A percentile compares a stretch with the other conserved stretches of the same genome.
phyloP scores from a whole-genome alignment of 2,888 invertebrate species.

The Athripsodes cinereus region DNA sequence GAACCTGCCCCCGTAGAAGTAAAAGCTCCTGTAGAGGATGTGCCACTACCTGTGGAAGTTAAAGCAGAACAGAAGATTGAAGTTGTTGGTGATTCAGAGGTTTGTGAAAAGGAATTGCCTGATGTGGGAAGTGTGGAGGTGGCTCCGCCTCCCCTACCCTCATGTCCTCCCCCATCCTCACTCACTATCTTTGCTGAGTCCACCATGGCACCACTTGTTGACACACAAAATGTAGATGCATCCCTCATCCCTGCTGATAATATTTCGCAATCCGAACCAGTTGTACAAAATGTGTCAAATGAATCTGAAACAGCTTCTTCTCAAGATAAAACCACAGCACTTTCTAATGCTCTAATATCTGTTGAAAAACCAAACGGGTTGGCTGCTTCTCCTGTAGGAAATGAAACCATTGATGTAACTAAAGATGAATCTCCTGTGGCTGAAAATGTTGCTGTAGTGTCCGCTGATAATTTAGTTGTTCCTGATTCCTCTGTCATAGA shows the following conservation, averaged over 20 bases:
- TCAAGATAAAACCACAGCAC: conserved; percentile 3
- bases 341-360: conserved; percentile 5
- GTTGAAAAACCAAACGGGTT: conserved; percentile 12
- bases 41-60: conserved; percentile 15
- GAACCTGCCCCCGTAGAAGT: conserved; percentile 18
- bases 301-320: conserved; percentile 11
- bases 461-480: conserved; percentile 18
- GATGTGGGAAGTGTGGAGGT: conserved; percentile 57
- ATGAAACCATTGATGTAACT: conserved; percentile 6
- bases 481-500: conserved; percentile 4
- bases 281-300: conserved; percentile 12
- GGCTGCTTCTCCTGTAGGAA: not conserved
- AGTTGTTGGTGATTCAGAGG: conserved; percentile 47
- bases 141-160: conserved; percentile 66
- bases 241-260: conserved; percentile 13
- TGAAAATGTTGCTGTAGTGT: conserved; percentile 28
- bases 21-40: conserved; percentile 17
- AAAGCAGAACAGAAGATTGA: conserved; percentile 27
- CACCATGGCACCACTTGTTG: conserved; percentile 50
- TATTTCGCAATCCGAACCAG: conserved; percentile 7
- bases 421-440: conserved; percentile 7
- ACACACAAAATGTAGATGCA: conserved; percentile 14
- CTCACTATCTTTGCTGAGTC: conserved; percentile 68
- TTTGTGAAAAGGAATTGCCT: conserved; percentile 36
- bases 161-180: conserved; percentile 69